A percentile compares a stretch with the other conserved stretches of the same genome.
These are phyloP conservation scores for Microctonus hyperodae DNA, from an alignment of 2,888 invertebrate genomes.

Conservation along the genomic window DNA sequence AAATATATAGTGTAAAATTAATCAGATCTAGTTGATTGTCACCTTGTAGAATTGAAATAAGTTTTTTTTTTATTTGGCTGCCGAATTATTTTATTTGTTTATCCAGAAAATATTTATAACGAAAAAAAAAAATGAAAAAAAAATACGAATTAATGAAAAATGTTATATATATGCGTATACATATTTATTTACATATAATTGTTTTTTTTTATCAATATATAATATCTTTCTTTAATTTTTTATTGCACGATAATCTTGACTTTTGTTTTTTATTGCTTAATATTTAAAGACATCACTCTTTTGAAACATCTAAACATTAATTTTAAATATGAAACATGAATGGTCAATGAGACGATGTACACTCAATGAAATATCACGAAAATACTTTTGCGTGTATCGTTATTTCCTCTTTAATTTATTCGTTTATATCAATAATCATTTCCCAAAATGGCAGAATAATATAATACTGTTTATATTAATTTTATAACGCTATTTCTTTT, in stretches of 20 bases:
- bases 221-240: background rate
- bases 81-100: background rate
- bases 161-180: background rate
- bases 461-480: background rate
- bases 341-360: background rate
- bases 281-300: constrained; percentile 10
- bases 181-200: constrained; percentile 15
- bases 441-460: background rate
- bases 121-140: background rate
- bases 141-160: background rate
- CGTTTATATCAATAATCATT: too few relatives aligned
- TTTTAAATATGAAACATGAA: background rate
- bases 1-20: background rate
- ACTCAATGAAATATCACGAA: background rate
- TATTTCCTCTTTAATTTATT: background rate
- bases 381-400: constrained; percentile 6
- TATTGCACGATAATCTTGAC: constrained; percentile 15
- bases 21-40: background rate
- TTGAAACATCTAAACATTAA: constrained; percentile 6
- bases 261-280: background rate
- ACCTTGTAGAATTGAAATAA: background rate
- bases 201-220: constrained; percentile 12
- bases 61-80: background rate
- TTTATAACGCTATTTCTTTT: background rate
- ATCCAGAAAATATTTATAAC: background rate